Base-by-base conservation (phyloP, 2,888 invertebrate genomes). In the Acleris sparsana region DNA sequence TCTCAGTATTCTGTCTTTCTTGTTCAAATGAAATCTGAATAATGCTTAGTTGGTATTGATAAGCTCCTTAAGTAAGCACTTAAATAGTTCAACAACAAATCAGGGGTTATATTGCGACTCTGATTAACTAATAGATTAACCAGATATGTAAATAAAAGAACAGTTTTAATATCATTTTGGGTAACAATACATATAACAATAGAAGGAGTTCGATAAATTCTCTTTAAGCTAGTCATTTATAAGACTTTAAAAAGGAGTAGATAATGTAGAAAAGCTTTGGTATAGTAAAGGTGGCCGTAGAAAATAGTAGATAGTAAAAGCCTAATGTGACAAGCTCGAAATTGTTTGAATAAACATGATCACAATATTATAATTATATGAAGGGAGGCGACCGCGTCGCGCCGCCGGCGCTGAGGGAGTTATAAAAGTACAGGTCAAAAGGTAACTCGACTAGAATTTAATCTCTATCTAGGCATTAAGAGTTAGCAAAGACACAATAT, bases 281-380 rank as follows among this genome's bases (percentile, higher is more conserved):
- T 76, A 86, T 79, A 83, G 79, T 83, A 84, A 84, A 86, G 78
- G 80, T 82, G 80, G 76, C 83, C 78, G 84, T 89, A 88, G 86
- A 89, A 88, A 88, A 87, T 79, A 83, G 82, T 83, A 66, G 66
- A 62, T 57, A 83, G 72, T 83, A 84, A 84, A 89, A 89, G 89
- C 90, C 83, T 86, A 89, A 81, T 82, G 83, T 87, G 84, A 87
- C 83, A 91, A 92, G 91, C 92, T 91, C 92, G 86, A 88, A 84
- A 80, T 80, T 83, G 82, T 84, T 83, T 82, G 79, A 80, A 70
- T 72, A 75, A 71, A 69, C 74, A 71, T 74, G 75, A 79, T 79
- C 76, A 80, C 79, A 82, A 75, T 74, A 73, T 71, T 70, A 71
- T 73, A 70, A 60, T 39, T 39, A 39, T 4, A 39, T 53, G 72